These are phyloP conservation scores for Chaenocephalus aceratus DNA, from an alignment of 2,113 vertebrate species.

Conservation along the genomic window DNA sequence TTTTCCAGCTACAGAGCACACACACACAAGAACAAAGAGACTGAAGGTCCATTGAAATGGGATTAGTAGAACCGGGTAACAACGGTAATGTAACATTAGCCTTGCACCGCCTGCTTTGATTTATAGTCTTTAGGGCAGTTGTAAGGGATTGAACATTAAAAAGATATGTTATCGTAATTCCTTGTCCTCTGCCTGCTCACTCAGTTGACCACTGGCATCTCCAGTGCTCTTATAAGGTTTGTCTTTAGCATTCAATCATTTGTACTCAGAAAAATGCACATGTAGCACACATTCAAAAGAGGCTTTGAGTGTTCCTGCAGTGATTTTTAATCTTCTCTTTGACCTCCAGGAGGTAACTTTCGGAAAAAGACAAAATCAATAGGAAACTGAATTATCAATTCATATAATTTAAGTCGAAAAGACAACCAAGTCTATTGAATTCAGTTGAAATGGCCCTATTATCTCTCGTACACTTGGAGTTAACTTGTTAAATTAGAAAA, in stretches of 20 bases:
- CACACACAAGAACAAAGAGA: constrained; percentile 6
- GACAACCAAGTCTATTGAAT: neutral
- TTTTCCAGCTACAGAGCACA: constrained; percentile 25
- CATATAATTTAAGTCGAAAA: too few species aligned
- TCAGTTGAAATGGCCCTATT: neutral
- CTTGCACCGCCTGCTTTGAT: neutral
- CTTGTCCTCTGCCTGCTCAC: neutral
- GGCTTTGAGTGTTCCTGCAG: neutral
- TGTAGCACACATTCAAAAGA: too few species aligned
- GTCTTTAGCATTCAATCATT: neutral
- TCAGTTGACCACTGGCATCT: neutral
- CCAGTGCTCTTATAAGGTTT: neutral
- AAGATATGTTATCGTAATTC: neutral
- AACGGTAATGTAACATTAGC: constrained; percentile 20
- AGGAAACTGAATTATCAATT: neutral
- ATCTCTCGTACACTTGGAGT: neutral
- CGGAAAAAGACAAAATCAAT: neutral
- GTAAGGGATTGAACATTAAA: neutral
- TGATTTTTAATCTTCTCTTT: neutral
- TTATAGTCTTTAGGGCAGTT: neutral
- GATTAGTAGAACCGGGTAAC: constrained; percentile 32
- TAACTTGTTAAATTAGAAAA: too few species aligned
- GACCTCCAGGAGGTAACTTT: neutral
- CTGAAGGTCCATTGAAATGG: constrained; percentile 31
- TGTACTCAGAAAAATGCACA: neutral